A percentile compares a stretch with the other conserved stretches of the same genome.
Conservation (phyloP, 1,140 invertebrate species). For the Trinorchestia longiramus region DNA sequence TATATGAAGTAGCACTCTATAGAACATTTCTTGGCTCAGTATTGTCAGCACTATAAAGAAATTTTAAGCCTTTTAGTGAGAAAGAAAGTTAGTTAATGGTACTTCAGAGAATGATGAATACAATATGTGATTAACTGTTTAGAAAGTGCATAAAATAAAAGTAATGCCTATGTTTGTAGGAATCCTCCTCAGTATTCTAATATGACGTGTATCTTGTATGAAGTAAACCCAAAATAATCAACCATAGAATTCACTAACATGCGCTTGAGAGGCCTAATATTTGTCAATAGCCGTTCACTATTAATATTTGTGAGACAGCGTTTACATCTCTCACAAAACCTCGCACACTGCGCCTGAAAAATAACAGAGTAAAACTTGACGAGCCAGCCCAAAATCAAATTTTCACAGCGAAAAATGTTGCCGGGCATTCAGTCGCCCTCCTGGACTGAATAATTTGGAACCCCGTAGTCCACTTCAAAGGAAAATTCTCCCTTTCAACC, state of each 20-base stretch:
- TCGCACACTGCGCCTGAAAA: background rate
- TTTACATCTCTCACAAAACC: background rate
- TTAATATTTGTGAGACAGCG: background rate
- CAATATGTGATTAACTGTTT: background rate
- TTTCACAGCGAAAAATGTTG: conserved; percentile 20
- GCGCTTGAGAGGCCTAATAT: background rate
- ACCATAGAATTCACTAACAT: background rate
- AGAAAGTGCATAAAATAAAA: background rate
- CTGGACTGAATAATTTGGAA: conserved; percentile 6
- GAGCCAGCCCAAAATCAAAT: conserved; percentile 12
- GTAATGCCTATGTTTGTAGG: background rate
- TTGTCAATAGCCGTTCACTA: background rate
- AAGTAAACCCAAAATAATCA: background rate
- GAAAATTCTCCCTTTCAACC: background rate
- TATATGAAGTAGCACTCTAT: too few species aligned
- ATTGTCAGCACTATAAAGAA: too few species aligned
- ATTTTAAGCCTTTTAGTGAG: background rate
- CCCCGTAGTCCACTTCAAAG: background rate
- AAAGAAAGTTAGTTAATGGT: background rate
- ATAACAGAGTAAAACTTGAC: background rate
- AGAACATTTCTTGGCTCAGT: too few species aligned
- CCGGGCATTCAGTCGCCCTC: conserved; percentile 15
- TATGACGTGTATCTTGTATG: background rate
- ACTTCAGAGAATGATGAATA: background rate
- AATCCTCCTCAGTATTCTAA: background rate